Evolutionary conservation across 2,113 vertebrate species (phyloP).

Genomic region (Lophotis ruficrista): DNA sequence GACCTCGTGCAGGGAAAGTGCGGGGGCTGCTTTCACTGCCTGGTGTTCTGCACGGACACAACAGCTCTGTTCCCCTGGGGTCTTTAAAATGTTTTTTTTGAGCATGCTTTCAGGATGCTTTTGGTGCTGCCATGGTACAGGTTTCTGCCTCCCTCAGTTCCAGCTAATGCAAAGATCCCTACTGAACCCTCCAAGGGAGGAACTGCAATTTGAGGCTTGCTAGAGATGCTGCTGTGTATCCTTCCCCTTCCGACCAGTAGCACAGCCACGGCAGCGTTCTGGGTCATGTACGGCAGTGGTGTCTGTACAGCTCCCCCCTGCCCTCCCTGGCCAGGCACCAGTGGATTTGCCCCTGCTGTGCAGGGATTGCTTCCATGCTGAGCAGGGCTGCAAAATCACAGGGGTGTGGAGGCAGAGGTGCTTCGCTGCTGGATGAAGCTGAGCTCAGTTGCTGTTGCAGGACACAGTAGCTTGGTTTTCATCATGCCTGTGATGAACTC

Average conservation of each 20-base stretch:
- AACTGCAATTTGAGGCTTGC: background rate
- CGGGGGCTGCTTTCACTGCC: background rate
- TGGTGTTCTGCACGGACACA: background rate
- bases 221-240: background rate
- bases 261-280: background rate
- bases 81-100: background rate
- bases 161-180: background rate
- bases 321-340: too few species aligned
- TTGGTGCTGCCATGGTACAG: background rate
- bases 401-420: background rate
- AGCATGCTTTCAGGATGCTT: background rate
- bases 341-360: background rate
- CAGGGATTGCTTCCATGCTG: background rate
- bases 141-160: background rate
- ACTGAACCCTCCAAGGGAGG: background rate
- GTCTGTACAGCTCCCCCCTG: background rate
- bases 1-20: background rate
- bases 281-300: background rate
- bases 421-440: background rate
- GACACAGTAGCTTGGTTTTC: background rate
- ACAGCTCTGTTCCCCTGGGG: background rate
- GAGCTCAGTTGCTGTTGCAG: background rate
- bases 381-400: background rate
- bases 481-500: background rate
- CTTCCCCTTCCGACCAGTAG: background rate